Base-by-base conservation (phyloP, 2,113 vertebrate species). In the Pteropus alecto region DNA sequence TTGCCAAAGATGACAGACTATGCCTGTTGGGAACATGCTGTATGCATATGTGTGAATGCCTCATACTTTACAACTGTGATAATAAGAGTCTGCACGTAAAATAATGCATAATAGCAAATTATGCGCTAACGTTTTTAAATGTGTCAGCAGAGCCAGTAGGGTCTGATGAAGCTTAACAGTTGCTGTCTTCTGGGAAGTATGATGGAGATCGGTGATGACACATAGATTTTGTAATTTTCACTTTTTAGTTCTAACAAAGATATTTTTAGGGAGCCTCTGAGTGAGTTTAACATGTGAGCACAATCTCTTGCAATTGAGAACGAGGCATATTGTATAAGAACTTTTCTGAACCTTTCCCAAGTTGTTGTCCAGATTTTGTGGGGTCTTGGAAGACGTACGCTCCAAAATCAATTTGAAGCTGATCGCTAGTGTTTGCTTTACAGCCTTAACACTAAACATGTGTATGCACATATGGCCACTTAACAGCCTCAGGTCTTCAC, bases 391-490 rank as follows among this genome's bases (percentile, higher is more conserved):
- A 97, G 92, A 81, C 71, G 65, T 46, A 48, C 43, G 74, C 71
- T 97, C 87, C 87, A 30, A 84, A 97, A 93, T 97, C 96, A 97
- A 96, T 65, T 21, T 96, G 90, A 95, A 93, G 82, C 56, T 74
- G 92, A 97, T 94, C 87, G 92, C 86, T 96, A 88, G 97, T 93
- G 89, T 95, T 98, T 96, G 88, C 85, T 97, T 96, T 92, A 76
- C 70, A 68, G 78, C 51, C 93, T 79, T 95, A 97, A 97, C 89
- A 33, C 68, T 94, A 81, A 97, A 95, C 97, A 97, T 71, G 87
- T 97, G 97, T 67, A 82, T 77, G 88, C 67, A 93, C 78, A 87
- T 54, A 77, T 96, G 93, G 68, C 71, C 90, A 88, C 91, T 93
- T 81, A 92, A 78, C 51, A 74, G 38, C 13, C 70, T 51, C 19